Base-by-base conservation (phyloP, 1,140 invertebrate genomes). In the Megalopta genalis region DNA sequence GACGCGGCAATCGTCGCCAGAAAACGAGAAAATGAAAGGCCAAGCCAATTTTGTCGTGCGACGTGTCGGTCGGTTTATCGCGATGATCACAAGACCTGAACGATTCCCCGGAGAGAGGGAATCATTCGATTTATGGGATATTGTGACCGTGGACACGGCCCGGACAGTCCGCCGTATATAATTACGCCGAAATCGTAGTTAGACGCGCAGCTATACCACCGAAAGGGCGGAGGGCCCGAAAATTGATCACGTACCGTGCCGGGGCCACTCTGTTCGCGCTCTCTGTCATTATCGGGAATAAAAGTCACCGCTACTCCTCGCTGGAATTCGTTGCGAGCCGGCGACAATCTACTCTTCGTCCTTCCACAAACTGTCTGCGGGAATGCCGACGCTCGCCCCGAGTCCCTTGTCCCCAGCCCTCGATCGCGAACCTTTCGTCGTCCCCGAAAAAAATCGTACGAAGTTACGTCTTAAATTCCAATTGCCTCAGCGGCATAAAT, bases 271-370 rank as follows among this genome's bases (percentile, higher is more conserved):
- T 78, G 27, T 83, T 81, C 79, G 82, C 84, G 82, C 84, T 89
- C 90, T 90, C 92, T 93, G 91, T 93, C 91, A 93, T 93, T 93
- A 93, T 93, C 91, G 90, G 88, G 91, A 92, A 93, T 92, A 93
- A 93, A 92, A 93, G 91, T 93, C 92, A 93, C 91, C 90, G 91
- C 91, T 92, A 91, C 91, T 88, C 79, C 59, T 63, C 63, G 84
- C 74, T 76, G 87, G 88, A 90, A 91, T 91, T 91, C 88, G 82
- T 88, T 75, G 60, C 46, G 42, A 39, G 64, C 88, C 88, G 89
- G 88, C 90, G 91, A 93, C 91, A 93, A 91, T 92, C 90, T 54
- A 42, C 54, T 25, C 32, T 54, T 14, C 23, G 23, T 68, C 54
- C 57, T 32, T 21, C 46, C 18, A 54, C 16, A 14, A 25, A 25